Evolutionary conservation across 2,113 vertebrate genomes (phyloP).

Genomic region (Lucifuga dentata): DNA sequence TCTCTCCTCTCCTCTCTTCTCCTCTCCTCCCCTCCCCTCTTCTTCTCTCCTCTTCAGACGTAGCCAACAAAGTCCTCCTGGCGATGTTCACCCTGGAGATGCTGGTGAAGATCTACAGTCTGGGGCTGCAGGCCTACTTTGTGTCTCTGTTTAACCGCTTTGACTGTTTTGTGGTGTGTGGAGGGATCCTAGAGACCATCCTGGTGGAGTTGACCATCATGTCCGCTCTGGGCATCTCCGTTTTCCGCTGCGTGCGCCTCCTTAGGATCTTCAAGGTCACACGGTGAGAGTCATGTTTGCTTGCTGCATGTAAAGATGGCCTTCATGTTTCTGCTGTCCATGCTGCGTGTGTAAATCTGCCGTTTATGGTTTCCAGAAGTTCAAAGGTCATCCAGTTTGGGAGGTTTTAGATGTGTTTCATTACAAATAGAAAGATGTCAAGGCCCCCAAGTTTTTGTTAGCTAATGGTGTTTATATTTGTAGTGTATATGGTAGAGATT

Average conservation of each 20-base stretch:
- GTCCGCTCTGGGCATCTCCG: conserved; percentile 97
- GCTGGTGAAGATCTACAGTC: conserved; percentile 99
- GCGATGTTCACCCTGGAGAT: conserved; percentile 98
- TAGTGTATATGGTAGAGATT: too few species aligned
- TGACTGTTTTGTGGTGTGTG: conserved; percentile 98
- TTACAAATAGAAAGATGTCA: too few species aligned
- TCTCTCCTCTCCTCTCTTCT: neutral
- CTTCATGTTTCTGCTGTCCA: neutral
- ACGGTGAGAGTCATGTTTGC: conserved; percentile 83
- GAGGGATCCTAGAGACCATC: conserved; percentile 96
- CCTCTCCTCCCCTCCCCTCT: neutral
- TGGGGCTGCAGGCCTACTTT: conserved; percentile 98
- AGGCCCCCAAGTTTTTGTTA: too few species aligned
- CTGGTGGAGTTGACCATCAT: conserved; percentile 97
- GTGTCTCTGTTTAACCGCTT: conserved; percentile 99
- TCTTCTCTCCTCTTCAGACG: conserved; percentile 80
- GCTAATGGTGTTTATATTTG: too few species aligned
- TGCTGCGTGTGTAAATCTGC: too few species aligned
- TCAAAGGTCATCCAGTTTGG: too few species aligned
- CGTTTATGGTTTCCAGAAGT: too few species aligned
- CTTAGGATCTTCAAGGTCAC: conserved; percentile 98
- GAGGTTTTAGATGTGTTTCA: too few species aligned
- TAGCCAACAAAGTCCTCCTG: conserved; percentile 97
- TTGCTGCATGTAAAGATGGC: neutral
- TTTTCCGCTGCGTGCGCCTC: conserved; percentile 97